These are phyloP conservation scores for Drosophila serrata DNA, from an alignment of 1,140 invertebrate genomes.

Conservation along the genomic window DNA sequence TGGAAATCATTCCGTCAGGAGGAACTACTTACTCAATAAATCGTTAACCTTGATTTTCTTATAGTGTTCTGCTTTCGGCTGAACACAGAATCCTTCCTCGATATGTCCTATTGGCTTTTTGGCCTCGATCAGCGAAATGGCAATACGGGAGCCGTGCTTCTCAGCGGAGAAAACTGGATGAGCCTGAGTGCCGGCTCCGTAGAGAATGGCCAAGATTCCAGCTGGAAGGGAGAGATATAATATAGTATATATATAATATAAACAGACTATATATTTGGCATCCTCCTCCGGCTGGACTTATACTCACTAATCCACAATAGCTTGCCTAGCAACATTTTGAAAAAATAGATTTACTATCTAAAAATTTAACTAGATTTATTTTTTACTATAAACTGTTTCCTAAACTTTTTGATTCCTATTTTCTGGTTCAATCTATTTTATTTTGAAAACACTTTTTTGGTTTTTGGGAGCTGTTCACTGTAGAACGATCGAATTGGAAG, in stretches of 20 bases:
- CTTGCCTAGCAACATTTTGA: neutral
- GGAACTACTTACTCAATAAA: neutral
- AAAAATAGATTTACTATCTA: neutral
- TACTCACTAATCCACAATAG: neutral
- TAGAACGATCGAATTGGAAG: neutral
- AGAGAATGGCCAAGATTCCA: neutral
- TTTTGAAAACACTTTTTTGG: neutral
- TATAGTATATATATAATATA: neutral
- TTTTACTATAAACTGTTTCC: neutral
- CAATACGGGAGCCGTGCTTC: neutral
- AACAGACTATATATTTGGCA: neutral
- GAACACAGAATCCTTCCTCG: neutral
- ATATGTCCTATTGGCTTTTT: too few relatives aligned
- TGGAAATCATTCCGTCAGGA: too few relatives aligned
- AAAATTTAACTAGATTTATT: neutral
- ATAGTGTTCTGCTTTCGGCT: neutral
- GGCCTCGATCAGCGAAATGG: neutral
- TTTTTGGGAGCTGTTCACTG: neutral
- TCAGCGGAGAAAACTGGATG: neutral
- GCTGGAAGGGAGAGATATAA: neutral
- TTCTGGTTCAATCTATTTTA: neutral
- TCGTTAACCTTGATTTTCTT: neutral
- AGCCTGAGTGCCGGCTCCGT: neutral
- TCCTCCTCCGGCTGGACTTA: accelerated
- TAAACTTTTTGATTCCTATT: too few relatives aligned